Conservation (phyloP, 2,888 invertebrate genomes). For the Mallateleia sp. region DNA sequence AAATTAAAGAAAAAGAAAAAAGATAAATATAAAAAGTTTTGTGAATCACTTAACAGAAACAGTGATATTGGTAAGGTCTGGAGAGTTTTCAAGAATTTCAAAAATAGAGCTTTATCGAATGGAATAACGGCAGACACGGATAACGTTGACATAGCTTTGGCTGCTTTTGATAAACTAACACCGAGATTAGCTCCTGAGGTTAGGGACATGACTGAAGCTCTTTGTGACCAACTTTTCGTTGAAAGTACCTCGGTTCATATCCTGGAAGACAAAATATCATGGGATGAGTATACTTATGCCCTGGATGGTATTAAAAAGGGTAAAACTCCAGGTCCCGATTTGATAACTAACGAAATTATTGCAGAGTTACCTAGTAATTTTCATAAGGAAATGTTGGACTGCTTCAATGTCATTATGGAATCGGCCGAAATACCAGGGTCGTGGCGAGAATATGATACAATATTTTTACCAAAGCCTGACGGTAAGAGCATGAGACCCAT, state of each 20-base stretch:
- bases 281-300: conserved; percentile 11
- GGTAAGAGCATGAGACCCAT: conserved; percentile 24
- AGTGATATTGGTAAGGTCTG: neutral
- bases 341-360: conserved; percentile 29
- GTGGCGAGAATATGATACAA: too few relatives aligned
- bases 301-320: neutral
- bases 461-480: conserved; percentile 48
- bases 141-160: conserved; percentile 12
- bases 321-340: conserved; percentile 41
- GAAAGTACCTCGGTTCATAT: neutral
- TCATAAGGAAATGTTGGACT: neutral
- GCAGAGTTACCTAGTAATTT: neutral
- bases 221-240: too few relatives aligned
- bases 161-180: conserved; percentile 12
- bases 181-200: neutral
- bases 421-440: too few relatives aligned
- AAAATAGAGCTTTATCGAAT: neutral
- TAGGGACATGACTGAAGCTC: too few relatives aligned
- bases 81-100: conserved; percentile 18
- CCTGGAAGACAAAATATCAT: neutral
- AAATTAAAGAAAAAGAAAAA: conserved; percentile 29
- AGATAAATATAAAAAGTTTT: conserved; percentile 19
- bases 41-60: neutral
- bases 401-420: too few relatives aligned
- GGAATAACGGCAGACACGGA: too few relatives aligned